phyloP scores from a whole-genome alignment of 1,140 invertebrate species.

The Ceratosolen fusciceps region DNA sequence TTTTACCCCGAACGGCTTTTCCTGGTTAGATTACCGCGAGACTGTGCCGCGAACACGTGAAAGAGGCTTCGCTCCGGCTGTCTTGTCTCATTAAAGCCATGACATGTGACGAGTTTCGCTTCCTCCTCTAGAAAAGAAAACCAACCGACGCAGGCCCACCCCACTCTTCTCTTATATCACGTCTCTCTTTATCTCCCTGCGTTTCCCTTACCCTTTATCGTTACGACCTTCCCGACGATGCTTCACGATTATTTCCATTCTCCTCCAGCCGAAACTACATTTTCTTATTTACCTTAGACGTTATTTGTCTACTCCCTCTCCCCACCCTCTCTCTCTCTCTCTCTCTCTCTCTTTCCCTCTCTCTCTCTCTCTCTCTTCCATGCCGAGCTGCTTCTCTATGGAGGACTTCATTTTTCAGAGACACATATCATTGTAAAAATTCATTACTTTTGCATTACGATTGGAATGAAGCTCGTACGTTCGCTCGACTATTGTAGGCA shows the following conservation, averaged over 20 bases:
- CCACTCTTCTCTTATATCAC: constrained; percentile 6
- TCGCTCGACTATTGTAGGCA: too few species aligned
- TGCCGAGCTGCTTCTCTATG: too few species aligned
- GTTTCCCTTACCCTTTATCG: background rate
- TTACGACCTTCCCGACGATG: too few species aligned
- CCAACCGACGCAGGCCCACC: background rate
- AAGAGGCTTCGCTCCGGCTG: constrained; percentile 3
- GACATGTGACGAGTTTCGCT: constrained; percentile 41
- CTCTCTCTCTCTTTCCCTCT: too few species aligned
- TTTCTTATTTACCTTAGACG: too few species aligned
- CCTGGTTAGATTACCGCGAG: background rate
- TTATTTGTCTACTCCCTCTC: too few species aligned
- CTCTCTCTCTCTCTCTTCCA: too few species aligned
- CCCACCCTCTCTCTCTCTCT: too few species aligned
- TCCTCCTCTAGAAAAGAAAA: constrained; percentile 44
- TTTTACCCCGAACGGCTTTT: background rate
- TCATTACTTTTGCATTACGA: too few species aligned
- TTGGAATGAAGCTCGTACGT: too few species aligned
- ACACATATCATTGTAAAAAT: too few species aligned
- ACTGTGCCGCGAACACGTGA: background rate
- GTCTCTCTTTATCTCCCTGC: background rate
- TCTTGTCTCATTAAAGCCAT: constrained; percentile 47
- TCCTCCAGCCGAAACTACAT: background rate
- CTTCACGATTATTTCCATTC: background rate
- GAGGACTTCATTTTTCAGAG: too few species aligned